These are phyloP conservation scores for Dinoponera quadriceps DNA, from an alignment of 1,140 invertebrate species.

Conservation along the genomic window DNA sequence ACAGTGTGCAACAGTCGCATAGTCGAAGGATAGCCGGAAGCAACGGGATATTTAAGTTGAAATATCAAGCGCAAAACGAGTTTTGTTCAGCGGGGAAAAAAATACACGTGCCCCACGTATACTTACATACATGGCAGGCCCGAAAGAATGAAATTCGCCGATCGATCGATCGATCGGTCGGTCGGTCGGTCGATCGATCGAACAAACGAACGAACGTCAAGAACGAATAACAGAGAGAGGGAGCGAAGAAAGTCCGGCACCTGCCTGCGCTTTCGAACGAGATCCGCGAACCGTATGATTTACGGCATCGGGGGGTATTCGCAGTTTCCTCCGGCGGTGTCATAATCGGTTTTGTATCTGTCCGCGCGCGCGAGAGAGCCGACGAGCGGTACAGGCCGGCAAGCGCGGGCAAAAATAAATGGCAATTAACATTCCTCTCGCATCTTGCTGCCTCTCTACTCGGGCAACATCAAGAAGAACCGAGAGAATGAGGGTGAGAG, in stretches of 20 bases:
- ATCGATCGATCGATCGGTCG: constrained; percentile 27
- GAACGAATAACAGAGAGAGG: not conserved
- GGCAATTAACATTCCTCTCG: constrained; percentile 74
- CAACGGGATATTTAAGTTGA: constrained; percentile 26
- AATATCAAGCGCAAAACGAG: constrained; percentile 48
- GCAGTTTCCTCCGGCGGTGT: constrained; percentile 68
- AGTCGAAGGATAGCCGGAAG: not conserved
- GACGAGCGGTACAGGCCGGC: constrained; percentile 56
- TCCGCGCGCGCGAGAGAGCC: constrained; percentile 54
- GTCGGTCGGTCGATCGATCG: constrained; percentile 9
- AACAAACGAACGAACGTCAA: not conserved
- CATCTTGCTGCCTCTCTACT: constrained; percentile 63
- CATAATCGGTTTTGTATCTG: constrained; percentile 73
- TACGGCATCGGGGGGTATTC: constrained; percentile 65
- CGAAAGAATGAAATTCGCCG: constrained; percentile 52
- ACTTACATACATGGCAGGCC: constrained; percentile 1
- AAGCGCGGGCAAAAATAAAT: constrained; percentile 72
- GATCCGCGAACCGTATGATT: constrained; percentile 63
- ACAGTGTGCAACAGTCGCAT: constrained; percentile 13
- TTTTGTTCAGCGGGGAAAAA: constrained; percentile 22
- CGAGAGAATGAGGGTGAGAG: not conserved
- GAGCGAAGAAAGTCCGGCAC: constrained; percentile 44
- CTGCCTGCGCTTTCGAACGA: constrained; percentile 54
- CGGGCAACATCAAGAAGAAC: constrained; percentile 48
- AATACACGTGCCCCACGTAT: constrained; percentile 22